Evolutionary conservation across 2,888 invertebrate genomes (phyloP).

Genomic region (Calameuta filiformis): DNA sequence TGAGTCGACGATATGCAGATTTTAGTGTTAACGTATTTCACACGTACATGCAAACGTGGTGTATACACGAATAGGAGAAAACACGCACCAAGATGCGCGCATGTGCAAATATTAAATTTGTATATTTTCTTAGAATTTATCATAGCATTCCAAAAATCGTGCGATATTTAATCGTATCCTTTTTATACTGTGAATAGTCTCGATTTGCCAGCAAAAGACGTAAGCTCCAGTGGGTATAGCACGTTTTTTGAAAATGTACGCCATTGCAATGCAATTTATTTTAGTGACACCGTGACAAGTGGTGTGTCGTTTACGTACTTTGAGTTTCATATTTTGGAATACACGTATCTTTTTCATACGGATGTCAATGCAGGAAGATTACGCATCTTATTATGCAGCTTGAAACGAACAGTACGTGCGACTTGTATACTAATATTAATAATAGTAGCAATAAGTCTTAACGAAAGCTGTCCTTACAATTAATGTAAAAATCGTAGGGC

Average conservation of each 20-base stretch:
- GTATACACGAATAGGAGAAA: background rate
- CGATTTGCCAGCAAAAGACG: background rate
- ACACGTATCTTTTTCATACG: background rate
- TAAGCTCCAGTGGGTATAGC: background rate
- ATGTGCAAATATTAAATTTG: background rate
- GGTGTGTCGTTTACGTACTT: background rate
- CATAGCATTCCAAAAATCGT: background rate
- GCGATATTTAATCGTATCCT: background rate
- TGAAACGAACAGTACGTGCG: background rate
- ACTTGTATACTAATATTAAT: background rate
- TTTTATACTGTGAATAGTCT: background rate
- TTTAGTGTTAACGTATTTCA: background rate
- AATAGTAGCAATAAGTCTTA: conserved; percentile 20
- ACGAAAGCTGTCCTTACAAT: conserved; percentile 8
- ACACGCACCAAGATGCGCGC: background rate
- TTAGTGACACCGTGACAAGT: conserved; percentile 35
- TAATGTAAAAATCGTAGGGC: conserved; percentile 19
- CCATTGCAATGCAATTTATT: conserved; percentile 60
- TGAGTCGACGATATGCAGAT: background rate
- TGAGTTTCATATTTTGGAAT: background rate
- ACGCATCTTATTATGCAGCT: background rate
- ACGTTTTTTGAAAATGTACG: conserved; percentile 31
- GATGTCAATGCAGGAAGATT: background rate
- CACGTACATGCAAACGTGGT: background rate
- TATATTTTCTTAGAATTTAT: background rate